These are phyloP conservation scores for Drosophila rellima DNA, from an alignment of 2,888 invertebrate species.

Conservation along the genomic window DNA sequence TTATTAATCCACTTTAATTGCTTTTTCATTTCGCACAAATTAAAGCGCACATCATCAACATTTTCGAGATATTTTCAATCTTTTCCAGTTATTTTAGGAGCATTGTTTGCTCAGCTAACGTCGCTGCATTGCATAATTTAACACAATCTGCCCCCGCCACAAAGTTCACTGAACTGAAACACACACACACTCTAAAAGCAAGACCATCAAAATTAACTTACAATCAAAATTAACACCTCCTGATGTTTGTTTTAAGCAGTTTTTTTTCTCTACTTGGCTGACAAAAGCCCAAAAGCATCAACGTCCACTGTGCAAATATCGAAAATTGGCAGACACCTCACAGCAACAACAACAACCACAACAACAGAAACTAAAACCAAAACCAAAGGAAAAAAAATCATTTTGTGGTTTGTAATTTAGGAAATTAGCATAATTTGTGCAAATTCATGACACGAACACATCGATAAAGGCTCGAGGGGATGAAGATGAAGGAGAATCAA, in stretches of 20 bases:
- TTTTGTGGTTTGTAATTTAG: constrained; percentile 75
- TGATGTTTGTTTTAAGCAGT: constrained; percentile 46
- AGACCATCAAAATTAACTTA: constrained; percentile 57
- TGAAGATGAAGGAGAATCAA: constrained; percentile 11
- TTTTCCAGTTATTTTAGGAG: constrained; percentile 20
- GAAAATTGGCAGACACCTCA: constrained; percentile 53
- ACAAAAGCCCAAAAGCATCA: constrained; percentile 41
- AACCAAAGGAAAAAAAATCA: constrained; percentile 43
- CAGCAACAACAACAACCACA: constrained; percentile 17
- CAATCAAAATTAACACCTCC: constrained; percentile 78
- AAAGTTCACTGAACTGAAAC: constrained; percentile 68
- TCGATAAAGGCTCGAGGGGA: constrained; percentile 9
- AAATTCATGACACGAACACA: constrained; percentile 77
- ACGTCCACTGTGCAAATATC: constrained; percentile 56
- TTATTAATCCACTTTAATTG: constrained; percentile 59
- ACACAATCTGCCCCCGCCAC: constrained; percentile 25
- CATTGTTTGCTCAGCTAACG: constrained; percentile 26
- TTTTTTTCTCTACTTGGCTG: constrained; percentile 15
- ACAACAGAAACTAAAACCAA: constrained; percentile 10
- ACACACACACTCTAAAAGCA: constrained; percentile 8
- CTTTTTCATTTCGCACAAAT: constrained; percentile 53
- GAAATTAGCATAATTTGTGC: constrained; percentile 82
- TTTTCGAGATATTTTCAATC: constrained; percentile 24
- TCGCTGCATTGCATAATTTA: constrained; percentile 51
- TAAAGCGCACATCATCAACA: constrained; percentile 51